phyloP scores from a whole-genome alignment of 1,140 invertebrate genomes.

The Andricus grossulariae region DNA sequence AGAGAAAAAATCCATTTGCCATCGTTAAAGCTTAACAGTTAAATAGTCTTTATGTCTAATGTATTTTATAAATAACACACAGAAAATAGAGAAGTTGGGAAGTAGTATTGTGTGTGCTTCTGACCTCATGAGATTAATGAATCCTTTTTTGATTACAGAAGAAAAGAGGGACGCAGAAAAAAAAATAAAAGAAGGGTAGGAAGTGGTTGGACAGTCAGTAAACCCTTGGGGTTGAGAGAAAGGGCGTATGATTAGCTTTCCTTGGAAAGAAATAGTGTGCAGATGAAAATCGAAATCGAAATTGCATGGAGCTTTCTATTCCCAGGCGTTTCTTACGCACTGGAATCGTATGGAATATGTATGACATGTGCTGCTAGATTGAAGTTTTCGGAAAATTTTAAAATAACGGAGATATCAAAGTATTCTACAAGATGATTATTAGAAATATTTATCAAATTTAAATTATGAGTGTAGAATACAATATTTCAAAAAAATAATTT shows the following conservation, averaged over 20 bases:
- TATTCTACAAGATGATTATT: too few species aligned
- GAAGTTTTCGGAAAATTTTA: background rate
- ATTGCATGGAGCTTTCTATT: constrained; percentile 43
- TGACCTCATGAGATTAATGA: background rate
- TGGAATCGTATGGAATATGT: constrained; percentile 54
- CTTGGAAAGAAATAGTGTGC: constrained; percentile 36
- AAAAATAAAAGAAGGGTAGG: background rate
- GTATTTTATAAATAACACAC: too few species aligned
- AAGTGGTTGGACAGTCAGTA: background rate
- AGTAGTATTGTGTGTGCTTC: background rate
- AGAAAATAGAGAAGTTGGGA: too few species aligned
- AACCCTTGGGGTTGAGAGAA: constrained; percentile 2
- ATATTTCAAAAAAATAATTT: too few species aligned
- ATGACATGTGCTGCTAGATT: constrained; percentile 39
- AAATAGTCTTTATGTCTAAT: too few species aligned
- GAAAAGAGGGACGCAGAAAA: background rate
- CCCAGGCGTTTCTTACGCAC: constrained; percentile 44
- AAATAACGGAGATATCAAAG: too few species aligned
- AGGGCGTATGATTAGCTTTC: constrained; percentile 43
- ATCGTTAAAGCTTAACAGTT: too few species aligned
- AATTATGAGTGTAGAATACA: too few species aligned
- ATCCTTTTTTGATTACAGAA: constrained; percentile 2
- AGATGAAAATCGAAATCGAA: constrained; percentile 40
- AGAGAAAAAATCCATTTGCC: too few species aligned
- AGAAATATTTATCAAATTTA: too few species aligned